Evolutionary conservation across 2,888 invertebrate species (phyloP).

Genomic region (Watsonalla binaria): DNA sequence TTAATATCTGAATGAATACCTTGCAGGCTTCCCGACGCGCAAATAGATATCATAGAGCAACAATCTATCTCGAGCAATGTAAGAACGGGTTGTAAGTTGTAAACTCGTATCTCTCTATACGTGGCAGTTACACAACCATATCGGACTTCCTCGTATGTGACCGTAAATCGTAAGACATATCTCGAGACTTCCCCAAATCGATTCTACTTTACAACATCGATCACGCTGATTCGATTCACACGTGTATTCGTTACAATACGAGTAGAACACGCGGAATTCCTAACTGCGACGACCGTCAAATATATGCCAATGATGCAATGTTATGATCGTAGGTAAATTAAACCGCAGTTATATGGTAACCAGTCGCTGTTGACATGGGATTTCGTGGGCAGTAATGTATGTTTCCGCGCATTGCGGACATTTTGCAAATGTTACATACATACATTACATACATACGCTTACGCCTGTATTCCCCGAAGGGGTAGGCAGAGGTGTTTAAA

Average conservation of each 20-base stretch:
- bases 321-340: conserved; percentile 18
- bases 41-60: conserved; percentile 28
- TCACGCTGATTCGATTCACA: not conserved
- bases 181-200: not conserved
- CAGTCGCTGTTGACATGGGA: conserved; percentile 26
- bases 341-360: conserved; percentile 20
- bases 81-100: conserved; percentile 39
- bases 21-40: conserved; percentile 26
- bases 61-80: conserved; percentile 29
- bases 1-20: conserved; percentile 32
- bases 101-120: conserved; percentile 33
- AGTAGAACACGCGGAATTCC: not conserved
- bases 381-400: conserved; percentile 19
- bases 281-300: not conserved
- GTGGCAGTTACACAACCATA: conserved; percentile 22
- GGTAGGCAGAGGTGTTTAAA: too few species aligned
- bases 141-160: conserved; percentile 22
- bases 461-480: too few species aligned
- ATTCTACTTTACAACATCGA: not conserved
- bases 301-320: not conserved
- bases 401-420: conserved; percentile 12
- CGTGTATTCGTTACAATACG: not conserved
- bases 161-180: conserved; percentile 1
- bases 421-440: conserved; percentile 14
- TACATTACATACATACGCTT: too few species aligned